These are phyloP conservation scores for Neoitamus cyanurus DNA, from an alignment of 2,888 invertebrate genomes.

Conservation along the genomic window DNA sequence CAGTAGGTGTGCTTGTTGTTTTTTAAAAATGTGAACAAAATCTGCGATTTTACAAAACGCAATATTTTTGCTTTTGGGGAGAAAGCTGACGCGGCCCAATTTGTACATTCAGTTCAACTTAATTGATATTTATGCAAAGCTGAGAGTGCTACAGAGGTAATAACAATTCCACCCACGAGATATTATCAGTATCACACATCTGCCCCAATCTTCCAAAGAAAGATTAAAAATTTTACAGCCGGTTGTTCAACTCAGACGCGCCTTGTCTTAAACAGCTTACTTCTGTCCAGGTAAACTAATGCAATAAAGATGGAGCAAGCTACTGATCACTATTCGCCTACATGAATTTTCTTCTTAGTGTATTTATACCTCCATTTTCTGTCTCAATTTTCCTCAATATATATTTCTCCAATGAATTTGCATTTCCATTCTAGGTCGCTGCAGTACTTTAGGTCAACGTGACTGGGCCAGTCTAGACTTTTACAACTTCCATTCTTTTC, in stretches of 20 bases:
- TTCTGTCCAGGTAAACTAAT: not conserved
- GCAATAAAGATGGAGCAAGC: not conserved
- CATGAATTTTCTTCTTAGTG: not conserved
- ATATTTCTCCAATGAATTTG: not conserved
- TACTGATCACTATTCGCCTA: not conserved
- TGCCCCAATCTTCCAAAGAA: not conserved
- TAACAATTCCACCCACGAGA: not conserved
- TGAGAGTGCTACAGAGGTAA: not conserved
- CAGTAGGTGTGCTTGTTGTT: not conserved
- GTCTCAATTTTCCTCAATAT: not conserved
- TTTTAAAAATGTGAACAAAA: not conserved
- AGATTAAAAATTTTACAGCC: not conserved
- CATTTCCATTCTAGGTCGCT: not conserved
- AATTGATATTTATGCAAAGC: not conserved
- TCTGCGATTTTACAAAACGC: not conserved
- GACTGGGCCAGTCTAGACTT: not conserved
- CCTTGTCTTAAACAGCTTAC: not conserved
- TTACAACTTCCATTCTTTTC: not conserved
- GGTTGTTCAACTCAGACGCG: not conserved
- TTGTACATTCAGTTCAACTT: not conserved
- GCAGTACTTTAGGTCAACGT: not conserved
- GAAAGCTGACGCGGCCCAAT: not conserved
- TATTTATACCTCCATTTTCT: not conserved
- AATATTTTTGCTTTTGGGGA: not conserved
- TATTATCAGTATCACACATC: not conserved